Base-by-base conservation (phyloP, 2,797 vertebrate species). In the Phrynocephalus forsythii region DNA sequence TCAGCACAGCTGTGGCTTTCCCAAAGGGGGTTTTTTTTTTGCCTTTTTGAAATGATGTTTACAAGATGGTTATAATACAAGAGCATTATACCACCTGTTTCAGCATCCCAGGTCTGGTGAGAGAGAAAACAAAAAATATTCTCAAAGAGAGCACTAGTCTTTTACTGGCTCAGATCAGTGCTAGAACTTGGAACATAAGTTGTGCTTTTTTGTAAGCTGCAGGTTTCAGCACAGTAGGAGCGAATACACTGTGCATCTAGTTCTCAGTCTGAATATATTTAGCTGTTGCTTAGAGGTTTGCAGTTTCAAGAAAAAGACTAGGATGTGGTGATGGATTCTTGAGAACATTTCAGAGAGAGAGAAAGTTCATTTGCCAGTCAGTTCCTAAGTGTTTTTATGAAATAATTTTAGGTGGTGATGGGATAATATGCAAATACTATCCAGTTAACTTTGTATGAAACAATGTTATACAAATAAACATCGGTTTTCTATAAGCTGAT, bases 201-300 rank as follows among this genome's bases (percentile, higher is more conserved):
- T 85, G n/a, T 63, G 26, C 11, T 66, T n/a, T 60, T 80, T 44
- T 10, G 30, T 66, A 30, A 76, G 28, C 26, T 86, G 30, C 69
- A 87, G 24, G 2, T 83, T 91, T 60, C 52, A 1, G 0, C 83
- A 52, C 8, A 56, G 82, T 83, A 75, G 56, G 81, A 11, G 26
- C 38, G 38, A 71, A 75, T 0, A 1, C 82, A 15, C 13, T 69
- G 48, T 10, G 73, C 73, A 11, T 16, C 24, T 30, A 33, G 67
- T 63, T 26, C 76, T 84, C 33, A 28, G 13, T 0, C 22, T 77
- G 63, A 20, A 78, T 13, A 67, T 81, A 24, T 52, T 67, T 67
- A 3, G 10, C 48, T 13, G 33, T 8, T 83, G 79, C 77, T 63
- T 84, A 0, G 1, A 88, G 88, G 68, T 26, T 20, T 0, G 0